These are phyloP conservation scores for Hipposideros armiger DNA, from an alignment of 2,113 vertebrate genomes.

Conservation along the genomic window DNA sequence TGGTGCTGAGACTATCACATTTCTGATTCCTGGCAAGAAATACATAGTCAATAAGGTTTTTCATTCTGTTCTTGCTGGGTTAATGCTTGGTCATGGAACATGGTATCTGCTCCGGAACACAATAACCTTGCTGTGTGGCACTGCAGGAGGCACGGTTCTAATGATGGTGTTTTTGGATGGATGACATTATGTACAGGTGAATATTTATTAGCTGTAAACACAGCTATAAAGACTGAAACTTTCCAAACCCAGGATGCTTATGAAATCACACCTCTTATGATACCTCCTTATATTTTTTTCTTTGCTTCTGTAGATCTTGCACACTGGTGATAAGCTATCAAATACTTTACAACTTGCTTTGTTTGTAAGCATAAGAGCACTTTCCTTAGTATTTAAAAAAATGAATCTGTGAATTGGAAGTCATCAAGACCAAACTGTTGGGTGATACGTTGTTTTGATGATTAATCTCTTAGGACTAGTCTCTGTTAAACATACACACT, in stretches of 20 bases:
- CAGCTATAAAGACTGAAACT: conserved; percentile 95
- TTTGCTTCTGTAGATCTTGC: conserved; percentile 96
- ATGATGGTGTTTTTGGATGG: conserved; percentile 96
- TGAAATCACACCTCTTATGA: conserved; percentile 95
- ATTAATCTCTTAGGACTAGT: conserved; percentile 24
- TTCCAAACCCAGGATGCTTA: conserved; percentile 97
- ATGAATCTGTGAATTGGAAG: conserved; percentile 48
- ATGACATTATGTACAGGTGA: conserved; percentile 96
- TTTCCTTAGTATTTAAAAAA: conserved; percentile 37
- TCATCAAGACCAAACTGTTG: neutral
- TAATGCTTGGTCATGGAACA: conserved; percentile 95
- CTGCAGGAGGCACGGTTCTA: conserved; percentile 88
- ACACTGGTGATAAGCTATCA: conserved; percentile 90
- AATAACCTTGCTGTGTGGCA: conserved; percentile 92
- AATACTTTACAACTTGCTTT: conserved; percentile 47
- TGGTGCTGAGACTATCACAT: conserved; percentile 94
- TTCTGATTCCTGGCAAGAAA: conserved; percentile 97
- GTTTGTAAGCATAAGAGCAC: conserved; percentile 47
- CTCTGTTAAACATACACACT: conserved; percentile 34
- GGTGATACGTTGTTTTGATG: conserved; percentile 31
- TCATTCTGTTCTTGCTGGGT: conserved; percentile 93
- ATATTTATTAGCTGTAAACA: conserved; percentile 96
- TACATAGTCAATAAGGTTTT: conserved; percentile 92
- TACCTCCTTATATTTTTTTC: conserved; percentile 95
- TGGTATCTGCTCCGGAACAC: conserved; percentile 96